A percentile compares a stretch with the other conserved stretches of the same genome.
Evolutionary conservation across 1,140 invertebrate genomes (phyloP).

Genomic region (Eulimnadia texana): DNA sequence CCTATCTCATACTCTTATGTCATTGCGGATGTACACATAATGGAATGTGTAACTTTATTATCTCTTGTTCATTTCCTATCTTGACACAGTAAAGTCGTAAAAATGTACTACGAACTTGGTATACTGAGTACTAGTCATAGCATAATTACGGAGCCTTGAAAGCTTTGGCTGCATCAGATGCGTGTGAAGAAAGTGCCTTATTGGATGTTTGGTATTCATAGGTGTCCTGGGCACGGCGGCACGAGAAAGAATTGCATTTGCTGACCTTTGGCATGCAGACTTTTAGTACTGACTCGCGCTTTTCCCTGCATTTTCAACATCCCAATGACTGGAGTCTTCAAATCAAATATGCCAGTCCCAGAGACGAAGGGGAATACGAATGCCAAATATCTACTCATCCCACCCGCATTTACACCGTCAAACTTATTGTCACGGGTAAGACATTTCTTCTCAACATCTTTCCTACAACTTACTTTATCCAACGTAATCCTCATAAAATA

Average conservation of each 20-base stretch:
- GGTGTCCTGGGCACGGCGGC: slow-evolving; percentile 61
- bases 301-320: slow-evolving; percentile 50
- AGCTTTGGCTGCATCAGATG: no score
- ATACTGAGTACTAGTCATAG: no score
- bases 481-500: no score
- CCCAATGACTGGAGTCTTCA: slow-evolving; percentile 65
- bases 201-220: slow-evolving; percentile 24
- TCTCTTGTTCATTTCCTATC: no score
- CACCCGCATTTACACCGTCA: slow-evolving; percentile 50
- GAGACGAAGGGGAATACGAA: slow-evolving; percentile 59
- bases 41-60: no score
- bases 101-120: no score
- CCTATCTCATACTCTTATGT: no score
- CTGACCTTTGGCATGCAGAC: slow-evolving; percentile 60
- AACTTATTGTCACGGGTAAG: slow-evolving; percentile 58
- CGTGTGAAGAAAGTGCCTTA: background rate
- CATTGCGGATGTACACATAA: no score
- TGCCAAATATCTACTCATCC: slow-evolving; percentile 66
- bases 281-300: slow-evolving; percentile 62
- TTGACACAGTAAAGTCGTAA: no score
- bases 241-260: slow-evolving; percentile 52
- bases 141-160: no score
- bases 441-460: background rate
- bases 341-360: slow-evolving; percentile 52
- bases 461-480: background rate